A percentile compares a stretch with the other conserved stretches of the same genome.
These are phyloP conservation scores for Idaea aversata DNA, from an alignment of 2,888 invertebrate genomes.

Conservation along the genomic window DNA sequence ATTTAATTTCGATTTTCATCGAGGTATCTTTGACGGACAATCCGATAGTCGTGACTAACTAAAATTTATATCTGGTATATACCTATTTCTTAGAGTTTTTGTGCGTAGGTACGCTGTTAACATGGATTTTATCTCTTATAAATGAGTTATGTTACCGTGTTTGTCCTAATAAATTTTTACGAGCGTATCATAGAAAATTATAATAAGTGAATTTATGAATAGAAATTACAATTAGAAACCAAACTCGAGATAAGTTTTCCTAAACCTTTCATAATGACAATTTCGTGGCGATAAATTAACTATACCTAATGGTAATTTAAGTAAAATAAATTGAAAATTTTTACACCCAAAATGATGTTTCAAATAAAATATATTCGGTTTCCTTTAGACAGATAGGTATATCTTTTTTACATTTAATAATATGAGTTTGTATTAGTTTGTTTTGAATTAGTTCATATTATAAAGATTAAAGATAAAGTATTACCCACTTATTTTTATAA, in stretches of 20 bases:
- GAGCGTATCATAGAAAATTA: background rate
- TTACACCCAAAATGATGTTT: constrained; percentile 27
- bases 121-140: constrained; percentile 14
- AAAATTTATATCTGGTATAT: background rate
- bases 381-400: constrained; percentile 13
- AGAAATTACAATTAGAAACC: constrained; percentile 48
- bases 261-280: constrained; percentile 45
- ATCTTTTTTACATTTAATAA: constrained; percentile 7
- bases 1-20: too few relatives aligned
- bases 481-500: too few relatives aligned
- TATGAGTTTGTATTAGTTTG: background rate
- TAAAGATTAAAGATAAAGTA: too few relatives aligned
- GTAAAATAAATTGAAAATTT: constrained; percentile 53
- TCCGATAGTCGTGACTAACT: background rate
- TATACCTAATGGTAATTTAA: constrained; percentile 52
- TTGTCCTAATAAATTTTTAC: constrained; percentile 10
- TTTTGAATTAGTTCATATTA: background rate
- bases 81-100: constrained; percentile 5
- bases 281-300: constrained; percentile 48
- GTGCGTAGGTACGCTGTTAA: constrained; percentile 7
- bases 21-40: background rate
- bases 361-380: constrained; percentile 22
- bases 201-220: constrained; percentile 31
- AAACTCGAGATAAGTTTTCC: constrained; percentile 34
- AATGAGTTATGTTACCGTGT: constrained; percentile 21